These are phyloP conservation scores for Esox niger DNA, from an alignment of 2,113 vertebrate species.

Conservation along the genomic window DNA sequence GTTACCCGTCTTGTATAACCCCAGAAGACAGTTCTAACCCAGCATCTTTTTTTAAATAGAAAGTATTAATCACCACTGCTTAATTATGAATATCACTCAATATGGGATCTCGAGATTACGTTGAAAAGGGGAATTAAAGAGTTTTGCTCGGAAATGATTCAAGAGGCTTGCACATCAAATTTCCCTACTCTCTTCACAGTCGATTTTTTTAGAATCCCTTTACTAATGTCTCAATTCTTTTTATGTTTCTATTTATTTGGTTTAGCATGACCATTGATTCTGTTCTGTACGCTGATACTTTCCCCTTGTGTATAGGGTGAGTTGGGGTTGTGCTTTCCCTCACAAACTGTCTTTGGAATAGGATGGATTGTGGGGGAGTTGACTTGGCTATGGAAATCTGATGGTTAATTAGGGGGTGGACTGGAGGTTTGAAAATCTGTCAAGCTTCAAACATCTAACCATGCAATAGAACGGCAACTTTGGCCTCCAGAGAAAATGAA, in stretches of 20 bases:
- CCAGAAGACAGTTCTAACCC: neutral
- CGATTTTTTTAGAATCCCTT: neutral
- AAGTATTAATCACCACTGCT: neutral
- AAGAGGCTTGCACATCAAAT: neutral
- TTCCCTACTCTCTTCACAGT: neutral
- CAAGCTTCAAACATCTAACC: no score
- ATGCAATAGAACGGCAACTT: no score
- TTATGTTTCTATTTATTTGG: neutral
- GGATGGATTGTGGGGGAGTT: no score
- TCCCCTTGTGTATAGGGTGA: no score
- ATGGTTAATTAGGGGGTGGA: no score
- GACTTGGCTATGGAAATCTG: no score
- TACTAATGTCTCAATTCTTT: neutral
- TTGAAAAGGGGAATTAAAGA: neutral
- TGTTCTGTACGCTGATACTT: no score
- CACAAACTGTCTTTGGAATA: no score
- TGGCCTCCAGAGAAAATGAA: no score
- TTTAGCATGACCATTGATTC: no score
- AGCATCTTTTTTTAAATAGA: neutral
- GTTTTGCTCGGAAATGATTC: neutral
- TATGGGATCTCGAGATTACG: neutral
- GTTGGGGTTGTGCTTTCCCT: no score
- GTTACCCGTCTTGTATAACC: neutral
- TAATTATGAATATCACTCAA: constrained; percentile 9
- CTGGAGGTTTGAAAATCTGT: no score